Percentiles rank a stretch among this genome's conserved stretches.
Conservation (phyloP, 2,797 vertebrate genomes). For the Leptodactylus fallax region DNA sequence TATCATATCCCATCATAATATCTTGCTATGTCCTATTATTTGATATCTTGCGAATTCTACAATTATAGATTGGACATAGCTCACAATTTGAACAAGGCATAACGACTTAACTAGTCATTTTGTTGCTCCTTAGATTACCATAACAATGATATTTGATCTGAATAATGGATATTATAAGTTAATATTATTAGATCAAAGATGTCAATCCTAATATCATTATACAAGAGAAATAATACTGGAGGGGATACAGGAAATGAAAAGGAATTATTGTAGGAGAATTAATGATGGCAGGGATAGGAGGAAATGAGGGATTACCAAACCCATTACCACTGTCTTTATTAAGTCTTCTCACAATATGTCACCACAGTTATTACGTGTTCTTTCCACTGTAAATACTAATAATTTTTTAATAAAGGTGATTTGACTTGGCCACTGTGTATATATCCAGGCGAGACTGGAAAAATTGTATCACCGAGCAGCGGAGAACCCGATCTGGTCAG, state of each 20-base stretch:
- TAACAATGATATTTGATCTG: background rate
- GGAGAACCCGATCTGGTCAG: too few species aligned
- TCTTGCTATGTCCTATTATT: too few species aligned
- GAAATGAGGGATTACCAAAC: background rate
- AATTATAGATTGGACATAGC: background rate
- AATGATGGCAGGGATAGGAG: background rate
- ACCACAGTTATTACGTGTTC: background rate
- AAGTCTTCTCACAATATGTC: background rate
- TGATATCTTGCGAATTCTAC: too few species aligned
- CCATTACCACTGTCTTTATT: background rate
- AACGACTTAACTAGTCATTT: too few species aligned
- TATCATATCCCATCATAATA: too few species aligned
- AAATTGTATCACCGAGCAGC: too few species aligned
- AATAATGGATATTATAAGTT: background rate
- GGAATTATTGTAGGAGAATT: background rate
- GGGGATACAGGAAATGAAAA: background rate
- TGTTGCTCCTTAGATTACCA: too few species aligned
- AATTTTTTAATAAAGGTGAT: background rate
- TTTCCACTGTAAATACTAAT: background rate
- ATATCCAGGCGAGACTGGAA: too few species aligned
- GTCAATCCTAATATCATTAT: background rate
- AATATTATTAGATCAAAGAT: background rate
- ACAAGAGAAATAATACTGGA: background rate
- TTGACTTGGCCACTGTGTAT: too few species aligned
- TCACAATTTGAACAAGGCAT: too few species aligned